Evolutionary conservation across 2,797 vertebrate genomes (phyloP).

Genomic region (Poeciliopsis paucimaculata): DNA sequence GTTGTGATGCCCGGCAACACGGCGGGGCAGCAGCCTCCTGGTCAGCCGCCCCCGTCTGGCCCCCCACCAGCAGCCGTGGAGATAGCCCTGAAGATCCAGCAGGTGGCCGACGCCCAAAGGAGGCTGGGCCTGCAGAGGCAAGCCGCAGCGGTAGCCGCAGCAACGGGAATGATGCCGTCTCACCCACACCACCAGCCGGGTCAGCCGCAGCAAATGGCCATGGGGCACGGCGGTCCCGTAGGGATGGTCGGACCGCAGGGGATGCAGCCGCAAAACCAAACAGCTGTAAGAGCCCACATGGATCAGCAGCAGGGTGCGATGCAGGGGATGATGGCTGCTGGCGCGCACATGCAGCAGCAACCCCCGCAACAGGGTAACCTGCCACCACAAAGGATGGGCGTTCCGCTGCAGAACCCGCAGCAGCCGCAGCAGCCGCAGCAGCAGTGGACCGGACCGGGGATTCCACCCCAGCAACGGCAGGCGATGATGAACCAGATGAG

Average conservation of each 20-base stretch:
- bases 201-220: slow-evolving; percentile 78
- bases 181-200: slow-evolving; percentile 83
- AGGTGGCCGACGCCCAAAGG: slow-evolving; percentile 93
- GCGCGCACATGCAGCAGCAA: slow-evolving; percentile 87
- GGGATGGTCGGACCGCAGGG: slow-evolving; percentile 77
- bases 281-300: slow-evolving; percentile 83
- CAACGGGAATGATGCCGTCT: slow-evolving; percentile 80
- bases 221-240: slow-evolving; percentile 80
- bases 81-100: slow-evolving; percentile 97
- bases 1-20: slow-evolving; percentile 45
- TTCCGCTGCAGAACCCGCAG: slow-evolving; percentile 85
- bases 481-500: slow-evolving; percentile 80
- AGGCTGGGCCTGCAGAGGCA: slow-evolving; percentile 95
- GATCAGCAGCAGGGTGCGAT: slow-evolving; percentile 83
- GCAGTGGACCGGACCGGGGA: slow-evolving; percentile 87
- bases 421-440: slow-evolving; percentile 87
- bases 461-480: slow-evolving; percentile 80
- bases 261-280: slow-evolving; percentile 70
- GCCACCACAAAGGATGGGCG: slow-evolving; percentile 81
- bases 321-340: slow-evolving; percentile 86
- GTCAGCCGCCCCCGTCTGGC: slow-evolving; percentile 83
- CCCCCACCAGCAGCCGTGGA: slow-evolving; percentile 94
- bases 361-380: slow-evolving; percentile 83
- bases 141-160: slow-evolving; percentile 46
- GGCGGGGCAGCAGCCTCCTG: slow-evolving; percentile 77